Conservation (phyloP, 2,888 invertebrate genomes). For the Aphidoletes aphidimyza region DNA sequence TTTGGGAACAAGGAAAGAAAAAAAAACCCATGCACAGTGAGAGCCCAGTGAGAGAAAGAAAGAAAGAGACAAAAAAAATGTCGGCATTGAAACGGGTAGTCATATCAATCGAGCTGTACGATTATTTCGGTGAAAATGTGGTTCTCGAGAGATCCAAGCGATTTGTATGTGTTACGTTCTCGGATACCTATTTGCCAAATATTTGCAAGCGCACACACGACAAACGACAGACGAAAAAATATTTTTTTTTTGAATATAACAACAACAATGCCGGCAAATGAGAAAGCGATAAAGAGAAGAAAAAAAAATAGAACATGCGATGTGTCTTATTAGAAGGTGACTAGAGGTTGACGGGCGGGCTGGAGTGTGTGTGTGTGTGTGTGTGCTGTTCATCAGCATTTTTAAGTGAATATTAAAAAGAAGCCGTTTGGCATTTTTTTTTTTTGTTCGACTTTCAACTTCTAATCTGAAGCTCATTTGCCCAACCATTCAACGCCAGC, state of each 20-base stretch:
- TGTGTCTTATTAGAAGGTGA: constrained; percentile 4
- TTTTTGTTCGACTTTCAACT: not conserved
- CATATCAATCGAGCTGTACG: not conserved
- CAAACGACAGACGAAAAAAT: not conserved
- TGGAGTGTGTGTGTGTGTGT: too few species aligned
- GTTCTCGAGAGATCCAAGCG: not conserved
- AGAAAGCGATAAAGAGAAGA: not conserved
- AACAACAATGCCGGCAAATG: not conserved
- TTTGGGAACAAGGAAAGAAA: too few species aligned
- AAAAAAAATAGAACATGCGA: not conserved
- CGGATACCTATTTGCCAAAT: not conserved
- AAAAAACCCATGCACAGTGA: too few species aligned
- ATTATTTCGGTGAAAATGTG: not conserved
- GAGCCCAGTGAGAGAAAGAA: too few species aligned
- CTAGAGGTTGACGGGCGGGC: too few species aligned
- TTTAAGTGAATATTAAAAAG: constrained; percentile 20
- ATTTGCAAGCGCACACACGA: not conserved
- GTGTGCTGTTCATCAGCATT: not conserved
- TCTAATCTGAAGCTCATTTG: constrained; percentile 31
- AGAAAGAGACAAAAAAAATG: not conserved
- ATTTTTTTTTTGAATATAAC: not conserved
- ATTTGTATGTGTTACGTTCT: not conserved
- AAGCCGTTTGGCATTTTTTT: not conserved
- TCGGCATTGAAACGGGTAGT: not conserved
- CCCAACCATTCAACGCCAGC: not conserved